These are phyloP conservation scores for Anas platyrhynchos DNA, from an alignment of 2,113 vertebrate species.

Conservation along the genomic window DNA sequence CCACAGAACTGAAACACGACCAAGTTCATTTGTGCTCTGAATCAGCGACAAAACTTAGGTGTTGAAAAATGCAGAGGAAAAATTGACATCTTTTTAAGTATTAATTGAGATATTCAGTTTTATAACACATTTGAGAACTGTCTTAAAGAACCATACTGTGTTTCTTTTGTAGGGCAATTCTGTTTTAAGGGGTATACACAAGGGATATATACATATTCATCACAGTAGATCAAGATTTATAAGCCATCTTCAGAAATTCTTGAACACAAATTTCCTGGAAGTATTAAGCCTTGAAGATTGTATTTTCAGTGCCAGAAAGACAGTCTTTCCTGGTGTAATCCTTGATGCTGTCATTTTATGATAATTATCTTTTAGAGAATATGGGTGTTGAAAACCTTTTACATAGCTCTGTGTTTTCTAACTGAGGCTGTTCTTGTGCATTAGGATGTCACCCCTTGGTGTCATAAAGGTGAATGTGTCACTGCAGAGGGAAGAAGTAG, in stretches of 20 bases:
- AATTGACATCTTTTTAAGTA: background rate
- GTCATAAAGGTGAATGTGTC: background rate
- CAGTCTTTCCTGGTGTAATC: background rate
- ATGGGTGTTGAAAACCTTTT: background rate
- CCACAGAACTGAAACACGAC: background rate
- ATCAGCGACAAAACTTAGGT: background rate
- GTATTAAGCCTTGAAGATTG: background rate
- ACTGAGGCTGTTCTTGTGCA: background rate
- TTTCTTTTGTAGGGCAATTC: background rate
- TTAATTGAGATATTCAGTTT: background rate
- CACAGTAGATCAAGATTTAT: background rate
- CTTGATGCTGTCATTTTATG: background rate
- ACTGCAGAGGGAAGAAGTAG: accelerated
- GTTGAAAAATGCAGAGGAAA: background rate
- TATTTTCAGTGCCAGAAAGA: background rate
- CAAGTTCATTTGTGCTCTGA: background rate
- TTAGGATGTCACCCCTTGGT: background rate
- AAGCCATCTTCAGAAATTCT: background rate
- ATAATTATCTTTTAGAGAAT: background rate
- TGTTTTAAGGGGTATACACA: background rate
- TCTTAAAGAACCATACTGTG: background rate
- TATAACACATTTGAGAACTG: background rate
- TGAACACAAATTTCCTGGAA: background rate
- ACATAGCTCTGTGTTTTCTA: background rate
- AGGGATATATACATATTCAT: background rate